Base-by-base conservation (phyloP, 1,140 invertebrate genomes). In the Ceratina japonica region DNA sequence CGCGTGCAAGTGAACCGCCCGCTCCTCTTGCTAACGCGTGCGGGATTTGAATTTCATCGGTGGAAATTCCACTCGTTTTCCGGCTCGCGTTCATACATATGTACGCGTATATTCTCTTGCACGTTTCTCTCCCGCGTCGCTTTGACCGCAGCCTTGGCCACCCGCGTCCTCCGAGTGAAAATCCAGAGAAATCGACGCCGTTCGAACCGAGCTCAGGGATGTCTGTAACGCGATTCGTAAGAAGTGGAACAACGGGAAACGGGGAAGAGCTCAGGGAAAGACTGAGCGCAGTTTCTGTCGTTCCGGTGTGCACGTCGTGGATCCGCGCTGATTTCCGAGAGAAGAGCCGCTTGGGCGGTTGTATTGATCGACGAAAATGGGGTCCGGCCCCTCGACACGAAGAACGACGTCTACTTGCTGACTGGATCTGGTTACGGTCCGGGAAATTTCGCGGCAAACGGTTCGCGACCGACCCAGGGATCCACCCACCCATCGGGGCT, bases 281-380 rank as follows among this genome's bases (percentile, higher is more conserved):
- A 44, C 37, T 3, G 10, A 44, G 10, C 37, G 10, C 27, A 4
- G 27, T 31, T 31, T 31, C 27, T 4, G 37, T 44, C 37, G 37
- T 44, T 44, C 5, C 37, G 37, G 1, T 10, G 5, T 44, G 37
- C 37, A 44, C 37, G n/a, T 56, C 54, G 54, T 56, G 54, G n/a
- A 56, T 18, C 20, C 24, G 18, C 18, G 4, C 31, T 18, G 4
- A 10, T 59, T 59, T 3, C 31, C 5, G 77, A 66, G 83, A 83
- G 82, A 84, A 62, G 51, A 85, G 74, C 72, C 49, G 69, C 37
- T 68, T 10, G 78, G 65, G 66, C 75, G 58, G 77, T 83, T 56
- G 87, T 91, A 91, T 91, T 90, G 90, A 91, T 91, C 90, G 87
- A 74, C 83, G 85, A 88, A 88, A 83, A 89, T 90, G 85, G 88